Percentiles rank a stretch among this genome's conserved stretches.
phyloP scores from a whole-genome alignment of 2,797 vertebrate genomes.

The Danio choprae region DNA sequence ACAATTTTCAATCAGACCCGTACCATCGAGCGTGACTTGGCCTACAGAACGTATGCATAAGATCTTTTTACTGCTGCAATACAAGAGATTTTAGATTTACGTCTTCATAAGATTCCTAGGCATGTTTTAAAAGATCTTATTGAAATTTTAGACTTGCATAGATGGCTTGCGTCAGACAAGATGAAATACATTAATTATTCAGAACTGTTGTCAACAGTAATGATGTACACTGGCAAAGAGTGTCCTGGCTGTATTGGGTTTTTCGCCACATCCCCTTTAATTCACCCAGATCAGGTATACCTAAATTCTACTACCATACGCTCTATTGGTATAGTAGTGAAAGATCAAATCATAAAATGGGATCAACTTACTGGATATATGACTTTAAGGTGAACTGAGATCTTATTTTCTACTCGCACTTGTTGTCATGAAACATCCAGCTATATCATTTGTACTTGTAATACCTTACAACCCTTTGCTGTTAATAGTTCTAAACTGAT shows the following conservation, averaged over 20 bases:
- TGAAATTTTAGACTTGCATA: conserved; percentile 12
- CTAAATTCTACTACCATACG: not conserved
- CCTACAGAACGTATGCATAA: not conserved
- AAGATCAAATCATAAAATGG: conserved; percentile 4
- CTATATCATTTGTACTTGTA: conserved; percentile 7
- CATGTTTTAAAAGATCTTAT: conserved; percentile 10
- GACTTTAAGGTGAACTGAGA: not conserved
- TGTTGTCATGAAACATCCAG: not conserved
- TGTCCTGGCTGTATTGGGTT: not conserved
- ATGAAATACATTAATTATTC: conserved; percentile 4
- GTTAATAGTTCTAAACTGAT: not conserved
- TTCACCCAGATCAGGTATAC: not conserved
- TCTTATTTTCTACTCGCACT: not conserved
- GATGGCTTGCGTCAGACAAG: conserved; percentile 24
- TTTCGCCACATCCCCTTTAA: not conserved
- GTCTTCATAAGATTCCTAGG: not conserved
- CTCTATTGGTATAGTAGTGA: not conserved
- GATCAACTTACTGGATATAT: not conserved
- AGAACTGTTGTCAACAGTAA: conserved; percentile 9
- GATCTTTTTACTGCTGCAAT: conserved; percentile 1
- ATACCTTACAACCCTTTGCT: not conserved
- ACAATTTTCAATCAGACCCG: not conserved
- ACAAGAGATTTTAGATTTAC: conserved; percentile 36
- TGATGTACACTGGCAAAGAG: conserved; percentile 28
- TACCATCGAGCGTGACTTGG: not conserved